A percentile compares a stretch with the other conserved stretches of the same genome.
phyloP scores from a whole-genome alignment of 1,140 invertebrate species.

The Anadara kagoshimensis region DNA sequence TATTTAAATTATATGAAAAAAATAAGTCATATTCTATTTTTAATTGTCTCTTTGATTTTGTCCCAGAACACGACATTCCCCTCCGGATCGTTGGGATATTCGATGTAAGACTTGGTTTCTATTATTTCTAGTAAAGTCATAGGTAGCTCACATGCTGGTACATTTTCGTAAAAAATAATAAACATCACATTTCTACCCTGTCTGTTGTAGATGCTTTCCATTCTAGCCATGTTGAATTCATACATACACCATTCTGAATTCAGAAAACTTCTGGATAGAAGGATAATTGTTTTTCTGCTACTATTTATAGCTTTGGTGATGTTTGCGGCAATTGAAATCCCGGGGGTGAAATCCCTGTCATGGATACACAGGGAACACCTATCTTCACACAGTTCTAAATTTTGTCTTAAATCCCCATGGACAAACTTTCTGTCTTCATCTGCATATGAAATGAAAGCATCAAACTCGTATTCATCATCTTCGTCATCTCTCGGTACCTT shows the following conservation, averaged over 20 bases:
- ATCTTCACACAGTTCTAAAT: conserved; percentile 25
- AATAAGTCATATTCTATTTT: not conserved
- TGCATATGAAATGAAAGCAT: conserved; percentile 54
- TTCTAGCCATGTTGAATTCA: conserved; percentile 76
- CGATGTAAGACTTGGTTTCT: conserved; percentile 40
- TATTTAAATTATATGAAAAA: no score
- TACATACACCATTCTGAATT: conserved; percentile 80
- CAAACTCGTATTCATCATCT: conserved; percentile 30
- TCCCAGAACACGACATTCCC: conserved; percentile 34
- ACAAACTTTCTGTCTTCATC: conserved; percentile 44
- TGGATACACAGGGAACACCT: conserved; percentile 45
- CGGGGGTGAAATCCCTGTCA: conserved; percentile 42
- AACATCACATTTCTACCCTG: conserved; percentile 35
- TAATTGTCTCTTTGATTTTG: conserved; percentile 1
- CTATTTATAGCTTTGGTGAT: conserved; percentile 13
- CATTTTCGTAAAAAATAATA: conserved; percentile 41
- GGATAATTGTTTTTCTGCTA: conserved; percentile 78
- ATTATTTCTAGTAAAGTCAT: conserved; percentile 35
- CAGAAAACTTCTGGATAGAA: not conserved
- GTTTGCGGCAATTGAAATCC: conserved; percentile 9
- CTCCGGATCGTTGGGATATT: conserved; percentile 29
- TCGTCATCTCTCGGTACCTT: not conserved
- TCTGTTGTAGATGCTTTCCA: conserved; percentile 43
- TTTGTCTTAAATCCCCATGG: conserved; percentile 1
- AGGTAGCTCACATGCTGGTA: conserved; percentile 31